Evolutionary conservation across 2,888 invertebrate genomes (phyloP), one percentile per base, ranked within the genome.

Genomic region (Eurytoma californica): DNA sequence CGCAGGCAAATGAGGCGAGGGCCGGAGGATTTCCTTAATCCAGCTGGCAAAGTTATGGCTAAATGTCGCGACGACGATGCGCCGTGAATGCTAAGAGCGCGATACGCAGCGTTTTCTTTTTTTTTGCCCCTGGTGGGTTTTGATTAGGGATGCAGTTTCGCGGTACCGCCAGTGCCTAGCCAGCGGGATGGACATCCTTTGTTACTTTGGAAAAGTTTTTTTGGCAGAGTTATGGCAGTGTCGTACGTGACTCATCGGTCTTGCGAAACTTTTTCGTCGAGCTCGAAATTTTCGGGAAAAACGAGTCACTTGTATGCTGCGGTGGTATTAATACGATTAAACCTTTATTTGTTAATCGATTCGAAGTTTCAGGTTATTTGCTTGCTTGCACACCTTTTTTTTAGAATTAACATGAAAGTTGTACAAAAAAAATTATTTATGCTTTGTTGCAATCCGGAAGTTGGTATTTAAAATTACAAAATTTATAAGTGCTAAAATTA

Each of bases 21-120:
- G 66, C 49, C 57, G 73, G 53, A 18, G 72, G 77, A 80, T 78
- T 78, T 80, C 73, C 80, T 78, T 77, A 70, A 78, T 80, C 72
- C 67, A 60, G n/a, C 77, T 58, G 72, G 74, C 39, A 60, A 79
- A 79, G 68, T 79, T 81, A 81, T 79, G 76, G 79, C 79, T 55
- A 68, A 79, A 63, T 63, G 66, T 61, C 74, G 30, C 57, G 49
- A 24, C 16, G 69, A 66, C 60, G 60, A 24, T 72, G 60, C 61
- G 24, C 65, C 51, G 60, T 75, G 81, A 81, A 81, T 81, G 65
- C 47, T 72, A 79, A 80, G 60, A 80, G 61, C n/a, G 9, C 12
- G 9, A 39, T 24, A 30, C 28, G 55, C 20, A 4, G 24, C 14
- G 4, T 9, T 24, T 70, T 63, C 67, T 39, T 61, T 76, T 72